Evolutionary conservation across 2,113 vertebrate genomes (phyloP).

Genomic region (Lepus europaeus): DNA sequence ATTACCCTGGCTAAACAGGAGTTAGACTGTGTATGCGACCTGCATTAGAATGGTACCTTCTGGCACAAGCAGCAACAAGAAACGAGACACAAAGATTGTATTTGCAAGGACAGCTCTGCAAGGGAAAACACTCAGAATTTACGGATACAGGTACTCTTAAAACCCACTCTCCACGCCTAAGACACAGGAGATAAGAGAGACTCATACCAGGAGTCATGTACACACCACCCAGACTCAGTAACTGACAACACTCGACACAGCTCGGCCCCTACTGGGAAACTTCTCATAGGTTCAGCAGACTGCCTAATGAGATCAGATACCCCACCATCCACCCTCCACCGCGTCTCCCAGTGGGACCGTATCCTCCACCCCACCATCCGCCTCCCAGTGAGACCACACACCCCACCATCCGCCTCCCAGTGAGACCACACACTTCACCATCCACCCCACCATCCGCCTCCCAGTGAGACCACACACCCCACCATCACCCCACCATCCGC

Average conservation of each 20-base stretch:
- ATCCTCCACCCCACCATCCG: too few relatives aligned
- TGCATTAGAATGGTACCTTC: background rate
- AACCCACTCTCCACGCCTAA: background rate
- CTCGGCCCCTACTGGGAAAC: background rate
- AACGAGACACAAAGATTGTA: rapidly evolving
- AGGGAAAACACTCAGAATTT: background rate
- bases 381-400: too few relatives aligned
- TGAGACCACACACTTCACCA: too few relatives aligned
- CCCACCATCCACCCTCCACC: too few relatives aligned
- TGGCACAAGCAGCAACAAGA: background rate
- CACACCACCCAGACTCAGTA: background rate
- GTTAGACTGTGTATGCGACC: rapidly evolving
- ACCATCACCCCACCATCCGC: too few relatives aligned
- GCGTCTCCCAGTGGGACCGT: too few relatives aligned
- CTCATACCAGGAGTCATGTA: background rate
- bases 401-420: too few relatives aligned
- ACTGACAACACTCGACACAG: background rate
- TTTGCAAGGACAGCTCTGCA: rapidly evolving
- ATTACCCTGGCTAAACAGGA: rapidly evolving
- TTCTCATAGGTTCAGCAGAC: too few relatives aligned
- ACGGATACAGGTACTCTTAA: background rate
- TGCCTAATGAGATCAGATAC: too few relatives aligned
- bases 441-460: too few relatives aligned
- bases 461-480: too few relatives aligned
- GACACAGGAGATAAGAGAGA: background rate